phyloP scores from a whole-genome alignment of 2,797 vertebrate genomes.

The Hephaestus fuliginosus region DNA sequence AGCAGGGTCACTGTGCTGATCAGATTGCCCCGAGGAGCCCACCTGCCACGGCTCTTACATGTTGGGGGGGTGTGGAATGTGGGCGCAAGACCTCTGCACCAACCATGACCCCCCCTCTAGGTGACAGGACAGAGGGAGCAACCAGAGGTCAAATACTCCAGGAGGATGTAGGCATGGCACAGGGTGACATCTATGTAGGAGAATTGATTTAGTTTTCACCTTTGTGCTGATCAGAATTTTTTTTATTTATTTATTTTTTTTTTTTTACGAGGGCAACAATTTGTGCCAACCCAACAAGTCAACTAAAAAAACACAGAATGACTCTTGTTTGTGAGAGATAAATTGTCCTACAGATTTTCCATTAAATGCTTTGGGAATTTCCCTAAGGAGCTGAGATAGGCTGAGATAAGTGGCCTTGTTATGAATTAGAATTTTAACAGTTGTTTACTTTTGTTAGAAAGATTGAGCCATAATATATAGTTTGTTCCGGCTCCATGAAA shows the following conservation, averaged over 20 bases:
- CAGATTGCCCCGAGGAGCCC: slow-evolving; percentile 53
- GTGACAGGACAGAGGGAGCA: slow-evolving; percentile 39
- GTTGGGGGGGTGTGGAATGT: slow-evolving; percentile 12
- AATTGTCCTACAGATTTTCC: not conserved
- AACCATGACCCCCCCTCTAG: slow-evolving; percentile 20
- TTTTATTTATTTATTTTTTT: not conserved
- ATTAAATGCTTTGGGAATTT: not conserved
- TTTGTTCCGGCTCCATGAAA: no score
- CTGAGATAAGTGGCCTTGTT: not conserved
- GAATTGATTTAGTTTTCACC: slow-evolving; percentile 29
- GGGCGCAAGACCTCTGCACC: slow-evolving; percentile 46
- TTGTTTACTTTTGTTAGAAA: not conserved
- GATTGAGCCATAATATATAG: not conserved
- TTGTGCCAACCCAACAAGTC: not conserved
- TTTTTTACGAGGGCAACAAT: not conserved
- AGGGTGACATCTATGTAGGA: slow-evolving; percentile 27
- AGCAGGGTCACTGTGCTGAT: slow-evolving; percentile 46
- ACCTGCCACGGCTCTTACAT: slow-evolving; percentile 37
- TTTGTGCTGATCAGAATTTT: slow-evolving; percentile 6
- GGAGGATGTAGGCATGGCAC: slow-evolving; percentile 37
- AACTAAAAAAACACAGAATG: not conserved
- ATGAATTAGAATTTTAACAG: not conserved
- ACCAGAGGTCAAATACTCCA: slow-evolving; percentile 59
- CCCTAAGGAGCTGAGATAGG: not conserved
- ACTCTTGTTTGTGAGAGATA: not conserved